Evolutionary conservation across 2,797 vertebrate species (phyloP), one percentile per base, ranked within the genome.

Genomic region (Danio tinwini): DNA sequence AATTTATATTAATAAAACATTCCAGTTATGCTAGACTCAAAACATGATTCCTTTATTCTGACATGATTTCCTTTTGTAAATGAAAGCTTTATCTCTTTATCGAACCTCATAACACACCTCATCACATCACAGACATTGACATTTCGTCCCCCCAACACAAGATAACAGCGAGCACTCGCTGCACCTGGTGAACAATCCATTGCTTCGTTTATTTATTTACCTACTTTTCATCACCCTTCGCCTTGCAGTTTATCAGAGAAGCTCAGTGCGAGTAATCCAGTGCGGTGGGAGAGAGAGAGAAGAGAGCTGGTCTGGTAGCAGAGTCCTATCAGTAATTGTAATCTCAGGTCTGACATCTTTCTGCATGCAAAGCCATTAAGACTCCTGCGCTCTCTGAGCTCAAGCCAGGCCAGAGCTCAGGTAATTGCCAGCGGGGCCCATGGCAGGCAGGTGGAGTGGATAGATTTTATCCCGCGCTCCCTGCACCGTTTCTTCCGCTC

Each of bases 271-370:
- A 83, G 80, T 83, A 84, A 88, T 86, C 81, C 56, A 65, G 75
- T 68, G 37, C 13, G 65, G 84, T 81, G 76, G 79, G 83, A 85
- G 72, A 79, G 58, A 69, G 29, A 29, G 79, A 83, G 84, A 88
- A 83, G 76, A 69, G 82, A 81, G 84, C 72, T 52, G 82, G 86
- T 91, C 89, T 92, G 92, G 91, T 89, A 80, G 84, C 3, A 75
- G 76, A 68, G 81, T 82, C 86, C 85, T 93, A 94, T 94, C 92
- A 89, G 89, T 93, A 92, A 93, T 92, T 92, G 91, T 93, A 88
- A 92, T 93, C 93, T 91, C 84, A 87, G 83, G 85, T 59, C 83
- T 91, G 90, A 93, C 90, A 91, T 90, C 90, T 89, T 88, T 90
- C 87, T 92, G 90, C 92, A 92, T 93, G 91, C 91, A 90, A 91